Percentiles rank a stretch among this genome's conserved stretches.
Evolutionary conservation across 2,113 vertebrate species (phyloP).

Genomic region (Calcarius ornatus): DNA sequence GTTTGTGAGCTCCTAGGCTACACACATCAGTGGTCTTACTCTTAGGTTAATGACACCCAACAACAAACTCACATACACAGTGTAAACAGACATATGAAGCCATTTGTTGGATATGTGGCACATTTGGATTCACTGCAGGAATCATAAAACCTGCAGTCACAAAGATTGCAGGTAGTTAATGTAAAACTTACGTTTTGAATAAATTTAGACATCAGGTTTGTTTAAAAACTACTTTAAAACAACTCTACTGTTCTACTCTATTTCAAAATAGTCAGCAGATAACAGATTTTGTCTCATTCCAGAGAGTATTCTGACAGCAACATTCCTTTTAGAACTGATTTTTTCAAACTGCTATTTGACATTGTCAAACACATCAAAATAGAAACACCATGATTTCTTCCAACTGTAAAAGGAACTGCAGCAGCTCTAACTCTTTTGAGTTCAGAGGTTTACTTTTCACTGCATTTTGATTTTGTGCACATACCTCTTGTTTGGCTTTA

Average conservation of each 20-base stretch:
- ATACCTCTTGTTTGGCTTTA: conserved; percentile 85
- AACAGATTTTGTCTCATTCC: not conserved
- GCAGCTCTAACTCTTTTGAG: not conserved
- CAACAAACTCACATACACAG: not conserved
- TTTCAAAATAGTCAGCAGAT: not conserved
- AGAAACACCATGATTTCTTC: not conserved
- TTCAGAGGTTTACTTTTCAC: not conserved
- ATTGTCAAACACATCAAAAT: not conserved
- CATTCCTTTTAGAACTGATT: not conserved
- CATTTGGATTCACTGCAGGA: not conserved
- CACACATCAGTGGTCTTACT: not conserved
- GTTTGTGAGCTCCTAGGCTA: not conserved
- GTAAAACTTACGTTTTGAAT: not conserved
- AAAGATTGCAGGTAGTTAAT: not conserved
- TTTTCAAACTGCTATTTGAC: not conserved
- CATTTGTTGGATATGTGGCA: not conserved
- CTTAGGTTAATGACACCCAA: not conserved
- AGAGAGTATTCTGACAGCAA: not conserved
- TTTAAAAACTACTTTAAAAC: not conserved
- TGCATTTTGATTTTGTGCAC: not conserved
- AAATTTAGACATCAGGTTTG: not conserved
- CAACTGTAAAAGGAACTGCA: not conserved
- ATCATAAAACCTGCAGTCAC: not conserved
- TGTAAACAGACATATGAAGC: not conserved
- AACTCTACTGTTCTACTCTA: not conserved